Base-by-base conservation (phyloP, 2,113 vertebrate genomes). In the Lepisosteus osseus region DNA sequence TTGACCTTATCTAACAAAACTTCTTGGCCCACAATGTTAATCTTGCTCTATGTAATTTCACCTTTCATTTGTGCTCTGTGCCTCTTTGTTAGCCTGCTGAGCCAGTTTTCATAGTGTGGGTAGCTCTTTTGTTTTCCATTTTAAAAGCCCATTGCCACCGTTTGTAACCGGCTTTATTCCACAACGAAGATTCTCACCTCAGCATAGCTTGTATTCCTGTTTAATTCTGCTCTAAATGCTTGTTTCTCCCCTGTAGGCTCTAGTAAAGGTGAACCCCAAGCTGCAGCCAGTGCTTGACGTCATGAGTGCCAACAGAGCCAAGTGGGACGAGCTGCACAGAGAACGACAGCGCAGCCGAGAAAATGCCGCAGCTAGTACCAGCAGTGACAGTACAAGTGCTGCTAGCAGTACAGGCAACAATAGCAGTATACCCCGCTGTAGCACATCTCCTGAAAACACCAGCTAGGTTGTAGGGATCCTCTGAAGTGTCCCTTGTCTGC, bases 241-340 rank as follows among this genome's bases (percentile, higher is more conserved):
- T 51, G 47, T 51, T 51, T 51, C 47, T 51, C 47, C 9, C 67
- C 6, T 85, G 29, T 72, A 98, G 97, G 94, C 93, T 11, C 82
- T 99, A 80, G 97, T 95, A 76, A 97, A 96, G 82, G 81, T 99
- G 80, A 99, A 96, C 79, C 90, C 82, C 29, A 98, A 98, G 86
- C 92, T 99, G 74, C 94, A 97, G 90, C 95, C 97, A 0, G 97
- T 99, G 95, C 76, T 99, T 75, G 96, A 99, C 76, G 93, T 94
- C 0, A 92, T 99, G 84, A 82, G 85, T 75, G 90, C 81, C 29
- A 99, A 99, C 68, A 92, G 96, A 84, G 86, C 76, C 69, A 95
- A 95, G 74, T 99, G 97, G 97, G 94, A 97, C 77, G 96, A 98
- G 71, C 76, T 98, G 78, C 94, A 98, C 87, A 91, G 83, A 81